Evolutionary conservation across 2,888 invertebrate genomes (phyloP), one percentile per base, ranked within the genome.

Genomic region (Melinopterus prodromus): DNA sequence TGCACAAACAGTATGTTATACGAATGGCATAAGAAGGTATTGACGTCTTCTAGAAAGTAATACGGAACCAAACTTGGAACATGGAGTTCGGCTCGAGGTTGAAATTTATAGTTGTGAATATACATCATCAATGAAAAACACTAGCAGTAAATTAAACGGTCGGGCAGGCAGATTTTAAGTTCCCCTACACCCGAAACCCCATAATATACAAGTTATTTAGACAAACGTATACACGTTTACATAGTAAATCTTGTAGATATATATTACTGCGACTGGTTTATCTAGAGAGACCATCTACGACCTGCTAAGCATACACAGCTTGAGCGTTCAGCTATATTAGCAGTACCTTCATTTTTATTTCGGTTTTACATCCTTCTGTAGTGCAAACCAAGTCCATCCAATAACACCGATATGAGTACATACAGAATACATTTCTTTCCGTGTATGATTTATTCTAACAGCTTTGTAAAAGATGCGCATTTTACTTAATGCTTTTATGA

Each of bases 201-300:
- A 36, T 74, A 74, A 37, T 37, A 37, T 74, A 74, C 74, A 37
- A 37, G 74, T 74, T 74, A 74, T 74, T 74, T 74, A 74, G 74
- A 74, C 35, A 37, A 35, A 74, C 35, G 36, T 37, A 37, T 37
- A 37, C 74, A 74, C 74, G 74, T 74, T 74, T 74, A 74, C 74
- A 74, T 74, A 74, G 35, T 74, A 74, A 74, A 74, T 74, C 74
- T 74, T 37, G n/a, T 26, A 37, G 74, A 74, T 36, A 74, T 74
- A 74, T 74, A 74, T 74, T 74, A 37, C 36, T 37, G 74, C 74
- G 35, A 37, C 9, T 35, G n/a, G 36, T 74, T 74, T 74, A 74
- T 74, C 74, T 37, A 74, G n/a, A 36, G n/a, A 36, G 74, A 37
- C 74, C 74, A 74, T 74, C 74, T 74, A 36, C 74, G 74, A 35